Percentiles rank a stretch among this genome's conserved stretches.
phyloP scores from a whole-genome alignment of 2,797 vertebrate species.

The Hyperoplus lanceolatus region DNA sequence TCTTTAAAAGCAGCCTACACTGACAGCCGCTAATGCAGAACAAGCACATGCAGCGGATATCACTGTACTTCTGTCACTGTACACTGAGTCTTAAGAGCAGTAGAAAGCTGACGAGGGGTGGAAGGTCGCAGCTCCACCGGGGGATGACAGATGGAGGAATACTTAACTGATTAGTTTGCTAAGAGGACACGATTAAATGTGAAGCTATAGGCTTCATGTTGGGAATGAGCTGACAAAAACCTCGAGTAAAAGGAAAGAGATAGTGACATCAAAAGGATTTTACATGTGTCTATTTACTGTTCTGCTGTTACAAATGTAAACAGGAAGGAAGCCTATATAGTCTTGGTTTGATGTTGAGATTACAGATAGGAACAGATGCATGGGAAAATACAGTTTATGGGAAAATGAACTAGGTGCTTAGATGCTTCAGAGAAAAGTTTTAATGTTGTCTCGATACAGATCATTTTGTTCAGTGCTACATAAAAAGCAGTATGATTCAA shows the following conservation, averaged over 20 bases:
- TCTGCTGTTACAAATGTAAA: not conserved
- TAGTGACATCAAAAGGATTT: slow-evolving; percentile 27
- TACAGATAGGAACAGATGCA: not conserved
- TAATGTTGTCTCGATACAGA: not conserved
- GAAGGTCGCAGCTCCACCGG: slow-evolving; percentile 44
- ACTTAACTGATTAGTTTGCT: slow-evolving; percentile 74
- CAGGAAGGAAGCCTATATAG: not conserved
- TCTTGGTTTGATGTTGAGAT: not conserved
- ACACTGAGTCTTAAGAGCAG: slow-evolving; percentile 49
- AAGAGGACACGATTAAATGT: slow-evolving; percentile 69
- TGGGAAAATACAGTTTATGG: not conserved
- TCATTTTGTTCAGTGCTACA: not conserved
- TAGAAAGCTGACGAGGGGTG: slow-evolving; percentile 44
- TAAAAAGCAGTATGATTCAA: slow-evolving; percentile 4
- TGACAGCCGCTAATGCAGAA: slow-evolving; percentile 42
- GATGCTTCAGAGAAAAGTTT: not conserved
- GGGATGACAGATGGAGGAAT: slow-evolving; percentile 75
- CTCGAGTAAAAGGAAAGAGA: slow-evolving; percentile 50
- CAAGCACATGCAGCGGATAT: slow-evolving; percentile 32
- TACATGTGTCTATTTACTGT: not conserved
- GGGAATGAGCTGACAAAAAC: slow-evolving; percentile 41
- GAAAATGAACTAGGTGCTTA: not conserved
- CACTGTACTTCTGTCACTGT: too few species aligned
- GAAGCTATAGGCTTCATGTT: slow-evolving; percentile 45
- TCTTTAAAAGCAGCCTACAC: slow-evolving; percentile 18